Evolutionary conservation across 2,888 invertebrate genomes (phyloP), one percentile per base, ranked within the genome.

Genomic region (Tipula confusa): DNA sequence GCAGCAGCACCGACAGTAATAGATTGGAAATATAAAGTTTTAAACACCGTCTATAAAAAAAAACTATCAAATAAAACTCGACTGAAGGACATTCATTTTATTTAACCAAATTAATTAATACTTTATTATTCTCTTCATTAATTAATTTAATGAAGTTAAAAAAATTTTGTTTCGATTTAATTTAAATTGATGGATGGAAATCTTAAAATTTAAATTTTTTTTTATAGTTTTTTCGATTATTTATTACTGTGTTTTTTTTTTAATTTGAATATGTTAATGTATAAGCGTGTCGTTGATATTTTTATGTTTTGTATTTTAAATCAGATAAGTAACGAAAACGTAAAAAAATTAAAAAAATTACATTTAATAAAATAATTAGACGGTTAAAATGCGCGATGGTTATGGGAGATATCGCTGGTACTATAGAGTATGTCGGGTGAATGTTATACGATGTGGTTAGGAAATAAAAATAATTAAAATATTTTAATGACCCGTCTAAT

Each of bases 161-260:
- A 64, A 64, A 64, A 24, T 64, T 64, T 64, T 9, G 64, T 64
- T 64, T 64, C 64, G 64, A 64, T 64, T 64, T 64, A 64, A 64
- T 64, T 64, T 64, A 64, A 64, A 64, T 64, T 64, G 64, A 64
- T 64, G 64, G 64, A 64, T 64, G 64, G 64, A 64, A 64, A 64
- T 64, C 64, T 64, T 24, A 64, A 64, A 64, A n/a, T n/a, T n/a
- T n/a, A 43, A 5, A 1, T 43, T 64, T 64, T 64, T 64, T 24
- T 64, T 24, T 64, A 4, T 4, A 2, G 6, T 24, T 24, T 24
- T 64, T 64, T 64, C 64, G n/a, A n/a, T 64, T 64, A 64, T 64
- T 64, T 64, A 64, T 64, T 64, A 13, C 24, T 64, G 9, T 64
- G 24, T n/a, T n/a, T 9, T 64, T 24, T 64, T 18, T 64, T 18